Evolutionary conservation across 2,797 vertebrate genomes (phyloP), one percentile per base, ranked within the genome.

Genomic region (Paramormyrops hopkinsi): DNA sequence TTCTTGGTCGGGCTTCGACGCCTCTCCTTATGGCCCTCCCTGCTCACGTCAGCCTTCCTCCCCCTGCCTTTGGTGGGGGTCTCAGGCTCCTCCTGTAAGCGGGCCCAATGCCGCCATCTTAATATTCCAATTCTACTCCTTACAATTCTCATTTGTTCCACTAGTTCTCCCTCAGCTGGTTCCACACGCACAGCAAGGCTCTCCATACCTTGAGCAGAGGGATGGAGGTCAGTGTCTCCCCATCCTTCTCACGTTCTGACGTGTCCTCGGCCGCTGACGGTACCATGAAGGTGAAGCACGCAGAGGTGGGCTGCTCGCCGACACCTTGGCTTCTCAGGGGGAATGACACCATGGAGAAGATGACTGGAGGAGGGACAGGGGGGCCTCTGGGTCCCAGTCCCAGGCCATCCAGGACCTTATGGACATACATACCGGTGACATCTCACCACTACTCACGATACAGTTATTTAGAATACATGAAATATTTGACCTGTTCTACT

Each of bases 381-480:
- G 96, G 96, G 11, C 96, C 95, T 0, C 92, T 92, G 0, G 95
- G 93, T 65, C 96, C 96, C 90, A 97, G 90, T 0, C 96, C 97
- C 89, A 99, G 90, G 65, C 92, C 86, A 65, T 97, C 95, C 91
- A 98, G 92, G 89, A 98, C 93, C 98, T 99, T 91, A 83, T 93
- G 87, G 90, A 89, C 37, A 5, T 2, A 89, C 12, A 54, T 4
- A 29, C 44, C 6, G 5, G 9, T 89, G 69, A 2, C 46, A 33
- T 8, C 46, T 87, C 62, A 84, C 51, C n/a, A 51, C 19, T 25
- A 85, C n/a, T 29, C n/a, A 85, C 46, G 0, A 53, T 85, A 1
- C 25, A 37, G 2, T 50, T 53, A 86, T 56, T 41, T 87, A 9
- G 53, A 54, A 41, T 9, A 56, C 51, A 59, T 87, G 0, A 29